Percentiles rank a stretch among this genome's conserved stretches.
These are phyloP conservation scores for Condylura cristata DNA, from an alignment of 2,113 vertebrate genomes.

Conservation along the genomic window DNA sequence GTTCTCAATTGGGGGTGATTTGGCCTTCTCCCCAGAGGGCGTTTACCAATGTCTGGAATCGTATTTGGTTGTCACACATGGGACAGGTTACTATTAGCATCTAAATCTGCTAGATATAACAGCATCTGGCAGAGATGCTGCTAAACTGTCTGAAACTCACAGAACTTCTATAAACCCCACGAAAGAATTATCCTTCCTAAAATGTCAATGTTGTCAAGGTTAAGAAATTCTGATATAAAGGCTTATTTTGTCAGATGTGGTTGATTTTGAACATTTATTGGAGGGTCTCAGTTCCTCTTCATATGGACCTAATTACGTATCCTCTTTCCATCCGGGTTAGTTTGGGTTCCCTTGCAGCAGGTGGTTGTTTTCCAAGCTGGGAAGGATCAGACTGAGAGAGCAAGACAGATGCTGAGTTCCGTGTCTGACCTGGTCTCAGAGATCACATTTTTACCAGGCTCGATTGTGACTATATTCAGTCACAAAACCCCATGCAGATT, in stretches of 20 bases:
- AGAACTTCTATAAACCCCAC: rapidly evolving
- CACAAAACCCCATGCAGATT: background rate
- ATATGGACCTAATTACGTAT: background rate
- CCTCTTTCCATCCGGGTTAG: background rate
- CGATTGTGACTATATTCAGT: background rate
- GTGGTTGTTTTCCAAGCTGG: background rate
- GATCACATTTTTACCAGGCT: background rate
- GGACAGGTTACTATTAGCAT: background rate
- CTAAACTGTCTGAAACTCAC: background rate
- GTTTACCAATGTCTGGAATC: background rate
- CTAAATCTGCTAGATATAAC: background rate
- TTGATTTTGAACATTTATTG: background rate
- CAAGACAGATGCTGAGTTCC: background rate
- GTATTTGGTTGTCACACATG: background rate
- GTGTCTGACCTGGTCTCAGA: background rate
- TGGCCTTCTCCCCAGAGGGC: background rate
- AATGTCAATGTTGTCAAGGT: background rate
- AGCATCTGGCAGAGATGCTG: background rate
- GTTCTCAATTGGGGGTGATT: background rate
- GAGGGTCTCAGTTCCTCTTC: background rate
- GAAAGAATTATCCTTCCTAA: background rate
- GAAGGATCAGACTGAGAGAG: background rate
- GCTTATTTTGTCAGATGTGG: background rate
- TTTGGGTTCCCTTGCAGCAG: background rate
- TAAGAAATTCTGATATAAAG: background rate